Conservation (phyloP, 2,888 invertebrate genomes). For the Parapristionchus giblindavisi region DNA sequence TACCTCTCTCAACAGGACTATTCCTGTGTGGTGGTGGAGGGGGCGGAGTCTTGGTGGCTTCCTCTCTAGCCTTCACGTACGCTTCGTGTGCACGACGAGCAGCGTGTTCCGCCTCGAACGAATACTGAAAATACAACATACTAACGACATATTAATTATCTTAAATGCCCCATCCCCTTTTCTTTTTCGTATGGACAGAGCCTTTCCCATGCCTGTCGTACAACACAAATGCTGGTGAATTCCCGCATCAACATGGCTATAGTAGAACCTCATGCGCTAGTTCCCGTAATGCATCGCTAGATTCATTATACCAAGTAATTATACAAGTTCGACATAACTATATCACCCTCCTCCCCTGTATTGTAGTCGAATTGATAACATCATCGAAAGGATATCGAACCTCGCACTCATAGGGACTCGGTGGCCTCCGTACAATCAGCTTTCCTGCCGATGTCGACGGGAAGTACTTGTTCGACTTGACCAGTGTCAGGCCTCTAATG, state of each 20-base stretch:
- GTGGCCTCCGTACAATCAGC: constrained; percentile 1
- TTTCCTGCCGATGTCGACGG: not conserved
- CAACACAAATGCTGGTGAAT: too few species aligned
- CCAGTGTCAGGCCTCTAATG: constrained; percentile 14
- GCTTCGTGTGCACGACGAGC: constrained; percentile 51
- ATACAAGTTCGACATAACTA: too few species aligned
- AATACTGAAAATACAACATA: constrained; percentile 44
- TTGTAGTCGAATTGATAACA: too few species aligned
- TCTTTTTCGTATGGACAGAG: not conserved
- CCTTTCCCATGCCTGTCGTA: not conserved
- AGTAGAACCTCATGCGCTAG: too few species aligned
- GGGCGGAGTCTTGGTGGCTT: not conserved
- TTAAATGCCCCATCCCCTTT: not conserved
- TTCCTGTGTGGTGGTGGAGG: constrained; percentile 26
- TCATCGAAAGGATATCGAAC: too few species aligned
- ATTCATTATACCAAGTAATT: too few species aligned
- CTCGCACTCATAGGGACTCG: constrained; percentile 19
- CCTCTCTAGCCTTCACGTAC: not conserved
- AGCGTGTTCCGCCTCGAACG: constrained; percentile 48
- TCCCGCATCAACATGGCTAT: too few species aligned
- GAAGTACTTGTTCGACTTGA: constrained; percentile 20
- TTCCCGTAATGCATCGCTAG: too few species aligned
- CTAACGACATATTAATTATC: too few species aligned
- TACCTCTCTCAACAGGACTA: constrained; percentile 23
- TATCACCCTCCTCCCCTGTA: too few species aligned